phyloP scores from a whole-genome alignment of 2,113 vertebrate species.

The Danionella cerebrum region DNA sequence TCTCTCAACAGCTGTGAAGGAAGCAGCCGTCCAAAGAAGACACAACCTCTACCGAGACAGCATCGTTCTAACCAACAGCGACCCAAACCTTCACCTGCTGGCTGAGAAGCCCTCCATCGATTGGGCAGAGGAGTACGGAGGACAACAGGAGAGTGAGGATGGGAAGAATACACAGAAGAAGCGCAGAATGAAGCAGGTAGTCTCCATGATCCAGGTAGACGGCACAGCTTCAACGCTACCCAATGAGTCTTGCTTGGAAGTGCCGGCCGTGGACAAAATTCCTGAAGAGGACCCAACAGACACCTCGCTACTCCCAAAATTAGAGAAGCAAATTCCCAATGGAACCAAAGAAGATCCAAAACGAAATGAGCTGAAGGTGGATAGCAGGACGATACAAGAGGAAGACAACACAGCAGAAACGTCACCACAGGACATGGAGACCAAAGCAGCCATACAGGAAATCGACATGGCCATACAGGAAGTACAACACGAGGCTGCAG shows the following conservation, averaged over 20 bases:
- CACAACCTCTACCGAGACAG: slow-evolving; percentile 95
- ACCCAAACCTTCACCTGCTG: slow-evolving; percentile 86
- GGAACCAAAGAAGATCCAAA: slow-evolving; percentile 37
- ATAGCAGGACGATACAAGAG: slow-evolving; percentile 42
- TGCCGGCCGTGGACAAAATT: slow-evolving; percentile 48
- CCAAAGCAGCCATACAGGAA: slow-evolving; percentile 25
- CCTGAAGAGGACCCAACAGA: slow-evolving; percentile 36
- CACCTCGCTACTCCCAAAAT: slow-evolving; percentile 20
- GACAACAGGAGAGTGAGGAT: slow-evolving; percentile 32
- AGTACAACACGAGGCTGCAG: slow-evolving; percentile 16
- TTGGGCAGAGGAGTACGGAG: slow-evolving; percentile 64
- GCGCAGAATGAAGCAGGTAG: slow-evolving; percentile 77
- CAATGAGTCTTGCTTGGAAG: slow-evolving; percentile 50
- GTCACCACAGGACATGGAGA: slow-evolving; percentile 19
- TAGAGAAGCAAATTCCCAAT: slow-evolving; percentile 47
- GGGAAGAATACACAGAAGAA: slow-evolving; percentile 54
- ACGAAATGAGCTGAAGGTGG: neutral
- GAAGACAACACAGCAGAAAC: neutral
- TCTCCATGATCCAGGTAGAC: slow-evolving; percentile 82
- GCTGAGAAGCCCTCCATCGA: slow-evolving; percentile 74
- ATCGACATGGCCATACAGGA: slow-evolving; percentile 27
- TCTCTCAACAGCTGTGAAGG: slow-evolving; percentile 78
- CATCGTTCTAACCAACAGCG: slow-evolving; percentile 86
- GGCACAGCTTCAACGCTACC: slow-evolving; percentile 54
- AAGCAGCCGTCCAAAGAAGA: slow-evolving; percentile 85